A percentile compares a stretch with the other conserved stretches of the same genome.
These are phyloP conservation scores for Sussaba pulchella DNA, from an alignment of 2,888 invertebrate genomes.

Conservation along the genomic window DNA sequence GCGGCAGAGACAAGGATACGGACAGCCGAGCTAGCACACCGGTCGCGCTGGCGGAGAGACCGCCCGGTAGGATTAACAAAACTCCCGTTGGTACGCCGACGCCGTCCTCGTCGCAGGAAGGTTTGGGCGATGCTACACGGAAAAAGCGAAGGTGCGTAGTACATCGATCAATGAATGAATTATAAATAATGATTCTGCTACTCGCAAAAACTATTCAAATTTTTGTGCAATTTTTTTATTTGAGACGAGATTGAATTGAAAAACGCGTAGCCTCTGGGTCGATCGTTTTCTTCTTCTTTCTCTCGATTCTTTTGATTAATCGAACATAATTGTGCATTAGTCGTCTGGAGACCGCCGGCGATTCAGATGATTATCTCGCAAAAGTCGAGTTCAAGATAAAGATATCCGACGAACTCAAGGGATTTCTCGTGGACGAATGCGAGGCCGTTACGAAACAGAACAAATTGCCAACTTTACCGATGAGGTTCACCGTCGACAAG, in stretches of 20 bases:
- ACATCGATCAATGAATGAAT: constrained; percentile 71
- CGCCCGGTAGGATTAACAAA: constrained; percentile 71
- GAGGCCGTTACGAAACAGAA: constrained; percentile 95
- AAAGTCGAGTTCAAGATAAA: constrained; percentile 93
- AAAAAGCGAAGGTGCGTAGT: constrained; percentile 83
- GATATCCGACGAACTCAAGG: constrained; percentile 96
- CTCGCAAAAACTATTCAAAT: not conserved
- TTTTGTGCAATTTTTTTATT: not conserved
- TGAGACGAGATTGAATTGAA: not conserved
- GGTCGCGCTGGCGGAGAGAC: constrained; percentile 79
- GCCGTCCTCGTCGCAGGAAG: constrained; percentile 77
- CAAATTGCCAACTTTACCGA: constrained; percentile 93
- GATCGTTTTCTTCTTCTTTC: not conserved
- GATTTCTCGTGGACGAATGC: constrained; percentile 97
- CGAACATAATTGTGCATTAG: constrained; percentile 63
- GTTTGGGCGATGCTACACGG: constrained; percentile 76
- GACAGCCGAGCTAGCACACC: constrained; percentile 89
- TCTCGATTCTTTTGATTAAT: constrained; percentile 2
- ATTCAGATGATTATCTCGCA: constrained; percentile 78
- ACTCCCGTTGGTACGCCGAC: constrained; percentile 74
- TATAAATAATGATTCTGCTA: not conserved
- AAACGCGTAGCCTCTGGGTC: no score
- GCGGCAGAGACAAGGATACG: constrained; percentile 82
- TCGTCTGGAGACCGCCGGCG: constrained; percentile 78
- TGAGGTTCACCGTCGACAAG: constrained; percentile 93